Base-by-base conservation (phyloP, 2,113 vertebrate species). In the Platichthys flesus region DNA sequence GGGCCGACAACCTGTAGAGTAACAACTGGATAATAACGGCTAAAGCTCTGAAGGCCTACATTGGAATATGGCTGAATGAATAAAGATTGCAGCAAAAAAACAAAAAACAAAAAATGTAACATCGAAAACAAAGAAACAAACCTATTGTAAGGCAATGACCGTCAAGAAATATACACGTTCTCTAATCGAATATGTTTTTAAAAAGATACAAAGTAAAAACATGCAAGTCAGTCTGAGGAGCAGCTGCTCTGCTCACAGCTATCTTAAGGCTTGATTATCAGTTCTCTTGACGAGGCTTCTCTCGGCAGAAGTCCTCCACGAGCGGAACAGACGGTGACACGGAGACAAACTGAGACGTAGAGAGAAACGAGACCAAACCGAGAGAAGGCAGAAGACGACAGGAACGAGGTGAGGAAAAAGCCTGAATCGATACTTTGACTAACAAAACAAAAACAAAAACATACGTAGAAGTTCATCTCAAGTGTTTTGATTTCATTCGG, bases 351-450 rank as follows among this genome's bases (percentile, higher is more conserved):
- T 67, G 78, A 87, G 71, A 75, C 21, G 40, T 20, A 57, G 71
- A 71, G 63, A 74, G 75, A 85, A 89, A 74, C 45, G 76, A 88
- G 67, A 79, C 74, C 73, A 23, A 76, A 82, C 76, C 18, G 75
- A 88, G 68, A 77, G 79, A 87, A 63, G 74, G 76, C 67, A 73
- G 74, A 70, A 70, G 75, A 88, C 79, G 21, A 84, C 66, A 71
- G 74, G 79, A 79, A 75, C 80, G 83, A 91, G 90, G 85, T 80
- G 66, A 86, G 86, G 86, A 56, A 93, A 93, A 85, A 95, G 95
- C 94, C 92, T 95, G 95, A 93, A 95, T 95, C 92, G 92, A 94
- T 95, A 94, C 92, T 93, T 94, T 73, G 94, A 95, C 94, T 94
- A 96, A 91, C 95, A 79, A 78, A 96, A 91, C 95, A 73, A 73